Conservation (phyloP, 2,888 invertebrate species). For the Idaea aversata region DNA sequence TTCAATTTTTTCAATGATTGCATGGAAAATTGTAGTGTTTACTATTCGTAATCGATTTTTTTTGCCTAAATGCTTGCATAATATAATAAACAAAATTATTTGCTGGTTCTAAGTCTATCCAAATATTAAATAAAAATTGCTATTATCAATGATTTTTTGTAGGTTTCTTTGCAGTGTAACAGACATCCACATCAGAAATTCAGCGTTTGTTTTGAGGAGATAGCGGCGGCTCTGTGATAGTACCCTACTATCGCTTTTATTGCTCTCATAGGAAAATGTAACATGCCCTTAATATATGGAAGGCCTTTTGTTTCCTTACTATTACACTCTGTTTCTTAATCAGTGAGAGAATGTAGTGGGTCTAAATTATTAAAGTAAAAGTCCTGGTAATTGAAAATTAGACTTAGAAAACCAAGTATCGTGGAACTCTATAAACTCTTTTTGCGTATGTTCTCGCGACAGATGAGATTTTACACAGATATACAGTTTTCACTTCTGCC, state of each 20-base stretch:
- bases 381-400: no score
- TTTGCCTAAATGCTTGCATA: no score
- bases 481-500: no score
- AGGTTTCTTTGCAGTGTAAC: constrained; percentile 21
- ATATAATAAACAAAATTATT: not conserved
- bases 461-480: no score
- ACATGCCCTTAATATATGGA: constrained; percentile 25
- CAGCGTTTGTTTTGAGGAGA: constrained; percentile 37
- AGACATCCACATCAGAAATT: constrained; percentile 18
- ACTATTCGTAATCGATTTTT: no score
- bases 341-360: not conserved
- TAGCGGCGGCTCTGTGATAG: constrained; percentile 13
- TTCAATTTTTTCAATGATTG: no score
- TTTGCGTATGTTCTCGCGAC: no score
- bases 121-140: not conserved
- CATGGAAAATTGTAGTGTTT: no score
- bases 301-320: constrained; percentile 13
- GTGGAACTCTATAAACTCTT: no score
- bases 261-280: constrained; percentile 40
- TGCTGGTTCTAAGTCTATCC: not conserved
- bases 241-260: constrained; percentile 35
- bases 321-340: not conserved
- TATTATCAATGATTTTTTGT: constrained; percentile 6
- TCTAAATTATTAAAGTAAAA: not conserved
- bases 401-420: no score